These are phyloP conservation scores for Drosophila atripex DNA, from an alignment of 2,888 invertebrate genomes.

Conservation along the genomic window DNA sequence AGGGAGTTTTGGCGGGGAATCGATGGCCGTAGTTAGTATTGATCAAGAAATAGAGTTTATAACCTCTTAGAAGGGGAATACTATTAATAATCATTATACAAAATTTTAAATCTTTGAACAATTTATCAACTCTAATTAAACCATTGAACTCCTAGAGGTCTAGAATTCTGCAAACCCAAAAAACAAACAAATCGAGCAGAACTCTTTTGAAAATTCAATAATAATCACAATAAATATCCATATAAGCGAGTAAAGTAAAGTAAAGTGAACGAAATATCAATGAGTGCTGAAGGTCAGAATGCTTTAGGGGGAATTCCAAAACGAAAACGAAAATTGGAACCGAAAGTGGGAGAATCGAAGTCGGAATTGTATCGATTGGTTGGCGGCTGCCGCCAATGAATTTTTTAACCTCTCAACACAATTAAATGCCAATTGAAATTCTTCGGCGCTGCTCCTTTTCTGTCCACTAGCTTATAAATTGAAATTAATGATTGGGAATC, in stretches of 20 bases:
- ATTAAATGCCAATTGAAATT: constrained; percentile 77
- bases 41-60: too few species aligned
- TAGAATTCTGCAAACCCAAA: constrained; percentile 1
- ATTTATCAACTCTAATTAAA: constrained; percentile 64
- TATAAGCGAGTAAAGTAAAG: constrained; percentile 30
- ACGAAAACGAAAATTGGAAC: constrained; percentile 65
- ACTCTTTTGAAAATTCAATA: constrained; percentile 42
- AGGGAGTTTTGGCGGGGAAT: neutral
- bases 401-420: constrained; percentile 58
- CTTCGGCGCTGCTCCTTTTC: constrained; percentile 43
- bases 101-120: constrained; percentile 4
- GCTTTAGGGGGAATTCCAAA: constrained; percentile 54
- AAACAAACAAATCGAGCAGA: constrained; percentile 23
- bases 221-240: constrained; percentile 46
- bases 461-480: constrained; percentile 53
- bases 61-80: too few species aligned
- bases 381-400: constrained; percentile 66
- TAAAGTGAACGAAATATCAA: constrained; percentile 63
- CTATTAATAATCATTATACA: neutral
- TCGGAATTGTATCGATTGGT: constrained; percentile 75
- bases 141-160: constrained; percentile 51
- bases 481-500: constrained; percentile 66
- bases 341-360: constrained; percentile 17
- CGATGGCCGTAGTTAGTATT: neutral
- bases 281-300: constrained; percentile 78